Base-by-base conservation (phyloP, 2,113 vertebrate species). In the Xenus cinereus region DNA sequence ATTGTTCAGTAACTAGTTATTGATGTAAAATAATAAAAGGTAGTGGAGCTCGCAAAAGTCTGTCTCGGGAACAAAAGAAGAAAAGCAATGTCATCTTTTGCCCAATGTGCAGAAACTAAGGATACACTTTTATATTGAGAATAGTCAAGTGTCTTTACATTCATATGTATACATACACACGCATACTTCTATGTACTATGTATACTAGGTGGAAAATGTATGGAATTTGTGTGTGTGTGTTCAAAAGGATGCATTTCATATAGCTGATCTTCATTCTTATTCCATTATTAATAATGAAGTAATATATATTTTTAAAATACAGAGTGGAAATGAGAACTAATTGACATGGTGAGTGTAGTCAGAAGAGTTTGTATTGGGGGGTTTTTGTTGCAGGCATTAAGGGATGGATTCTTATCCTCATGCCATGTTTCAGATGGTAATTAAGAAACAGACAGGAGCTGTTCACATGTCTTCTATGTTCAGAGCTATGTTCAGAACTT, bases 11-110 rank as follows among this genome's bases (percentile, higher is more conserved):
- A 87, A 57, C 63, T 90, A 33, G 32, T 81, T 81, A 51, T 22
- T 59, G 87, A 87, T 57, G 32, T 74, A 78, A 50, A 80, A 64
- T 76, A 73, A 68, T 79, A 72, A 85, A 92, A 51, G n/a, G 27
- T 79, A 79, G 32, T 51, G 57, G 43, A 82, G 51, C 60, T 91
- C 84, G 26, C 41, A n/a, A 41, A 77, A 71, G 12, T 37, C 54
- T 63, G 17, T 54, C 62, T 87, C 3, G 1, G n/a, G 4, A 17
- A 39, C n/a, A n/a, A 46, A 43, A 57, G 64, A 14, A 51, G 14
- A 14, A 43, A 50, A 10, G 16, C 24, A 27, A 7, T 54, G 28
- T 64, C 22, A 35, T 59, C 15, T 59, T 66, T 41, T 59, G 7
- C 10, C 16, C 4, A 35, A 0, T 51, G 28, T 62, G 18, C 13